phyloP scores from a whole-genome alignment of 2,113 vertebrate genomes.

The Antigone vipio region DNA sequence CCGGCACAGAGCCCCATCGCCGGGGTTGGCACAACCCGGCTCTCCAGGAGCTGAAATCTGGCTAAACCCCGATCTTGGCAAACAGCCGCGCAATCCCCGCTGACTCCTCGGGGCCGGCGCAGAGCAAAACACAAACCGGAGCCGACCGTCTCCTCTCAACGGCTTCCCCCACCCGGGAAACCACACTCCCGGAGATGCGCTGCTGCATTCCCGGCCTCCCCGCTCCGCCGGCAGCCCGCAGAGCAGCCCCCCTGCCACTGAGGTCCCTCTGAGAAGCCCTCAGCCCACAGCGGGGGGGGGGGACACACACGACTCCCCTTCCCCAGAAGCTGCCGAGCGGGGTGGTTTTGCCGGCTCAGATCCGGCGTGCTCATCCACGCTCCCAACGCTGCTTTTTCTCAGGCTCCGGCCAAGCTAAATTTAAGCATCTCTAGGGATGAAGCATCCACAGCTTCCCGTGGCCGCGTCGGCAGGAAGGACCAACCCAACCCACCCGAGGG shows the following conservation, averaged over 20 bases:
- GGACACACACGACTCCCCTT: rapidly evolving
- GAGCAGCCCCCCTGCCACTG: background rate
- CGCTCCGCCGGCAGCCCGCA: rapidly evolving
- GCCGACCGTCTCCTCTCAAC: rapidly evolving
- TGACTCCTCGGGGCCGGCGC: background rate
- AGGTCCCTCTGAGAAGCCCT: background rate
- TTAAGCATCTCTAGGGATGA: background rate
- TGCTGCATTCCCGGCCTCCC: rapidly evolving
- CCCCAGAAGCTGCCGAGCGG: background rate
- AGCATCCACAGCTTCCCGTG: background rate
- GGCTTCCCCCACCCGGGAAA: background rate
- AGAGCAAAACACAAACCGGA: rapidly evolving
- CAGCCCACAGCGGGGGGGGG: background rate
- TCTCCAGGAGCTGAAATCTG: background rate
- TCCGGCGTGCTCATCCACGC: rapidly evolving
- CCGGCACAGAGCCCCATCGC: background rate
- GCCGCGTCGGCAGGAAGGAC: rapidly evolving
- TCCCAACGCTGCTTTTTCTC: background rate
- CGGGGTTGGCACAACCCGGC: background rate
- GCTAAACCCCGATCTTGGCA: background rate
- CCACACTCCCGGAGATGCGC: rapidly evolving
- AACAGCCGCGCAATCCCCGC: background rate
- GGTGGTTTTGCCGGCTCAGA: background rate
- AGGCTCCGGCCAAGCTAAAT: background rate
- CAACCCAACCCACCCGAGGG: background rate